Percentiles rank a stretch among this genome's conserved stretches.
phyloP scores from a whole-genome alignment of 2,113 vertebrate genomes.

The Indicator maculatus region DNA sequence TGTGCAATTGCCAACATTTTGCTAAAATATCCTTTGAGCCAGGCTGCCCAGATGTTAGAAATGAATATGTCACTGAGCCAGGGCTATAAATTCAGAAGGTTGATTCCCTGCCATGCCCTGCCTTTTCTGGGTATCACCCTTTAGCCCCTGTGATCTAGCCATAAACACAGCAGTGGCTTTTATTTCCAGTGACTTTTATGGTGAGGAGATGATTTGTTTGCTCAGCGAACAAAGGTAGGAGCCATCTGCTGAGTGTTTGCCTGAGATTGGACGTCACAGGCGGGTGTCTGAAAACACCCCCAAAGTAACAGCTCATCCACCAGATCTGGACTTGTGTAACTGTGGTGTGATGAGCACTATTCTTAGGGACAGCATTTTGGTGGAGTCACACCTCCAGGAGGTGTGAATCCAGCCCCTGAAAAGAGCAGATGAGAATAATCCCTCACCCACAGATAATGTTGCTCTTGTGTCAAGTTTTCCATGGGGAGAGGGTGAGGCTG shows the following conservation, averaged over 20 bases:
- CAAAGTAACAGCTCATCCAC: conserved; percentile 34
- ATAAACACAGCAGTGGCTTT: not conserved
- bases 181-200: conserved; percentile 1
- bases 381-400: conserved; percentile 49
- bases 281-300: conserved; percentile 54
- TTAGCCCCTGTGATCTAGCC: not conserved
- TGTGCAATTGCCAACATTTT: not conserved
- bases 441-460: not conserved
- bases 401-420: conserved; percentile 60
- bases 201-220: not conserved
- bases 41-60: not conserved
- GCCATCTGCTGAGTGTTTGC: conserved; percentile 49
- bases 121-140: not conserved
- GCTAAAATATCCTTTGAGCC: not conserved
- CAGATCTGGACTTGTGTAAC: conserved; percentile 59
- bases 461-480: not conserved
- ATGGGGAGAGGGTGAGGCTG: not conserved
- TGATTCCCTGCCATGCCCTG: not conserved
- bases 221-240: conserved; percentile 30
- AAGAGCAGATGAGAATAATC: conserved; percentile 68
- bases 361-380: conserved; percentile 55
- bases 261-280: not conserved
- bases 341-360: conserved; percentile 28
- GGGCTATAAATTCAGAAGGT: not conserved
- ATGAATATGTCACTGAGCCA: not conserved